phyloP scores from a whole-genome alignment of 1,140 invertebrate species.

The Orius insidiosus region DNA sequence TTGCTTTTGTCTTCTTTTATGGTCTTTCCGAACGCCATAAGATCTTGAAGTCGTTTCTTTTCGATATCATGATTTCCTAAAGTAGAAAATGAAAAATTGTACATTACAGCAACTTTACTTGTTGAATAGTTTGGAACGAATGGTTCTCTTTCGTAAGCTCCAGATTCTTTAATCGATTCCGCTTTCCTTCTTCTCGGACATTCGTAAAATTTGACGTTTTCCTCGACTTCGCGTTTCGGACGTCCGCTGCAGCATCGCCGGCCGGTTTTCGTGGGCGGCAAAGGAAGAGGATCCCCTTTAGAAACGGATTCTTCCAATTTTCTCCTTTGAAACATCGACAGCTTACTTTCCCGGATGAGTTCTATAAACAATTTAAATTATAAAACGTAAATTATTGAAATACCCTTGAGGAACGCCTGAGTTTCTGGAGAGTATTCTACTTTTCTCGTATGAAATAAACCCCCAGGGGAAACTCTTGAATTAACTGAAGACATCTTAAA shows the following conservation, averaged over 20 bases:
- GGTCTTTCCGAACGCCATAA: constrained; percentile 29
- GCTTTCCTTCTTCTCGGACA: constrained; percentile 22
- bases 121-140: constrained; percentile 19
- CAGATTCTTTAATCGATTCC: constrained; percentile 22
- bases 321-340: constrained; percentile 29
- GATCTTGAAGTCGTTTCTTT: constrained; percentile 27
- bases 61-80: constrained; percentile 27
- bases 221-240: too few species aligned
- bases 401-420: constrained; percentile 27
- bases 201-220: constrained; percentile 17
- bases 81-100: constrained; percentile 1
- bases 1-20: background rate
- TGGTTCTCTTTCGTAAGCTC: constrained; percentile 28
- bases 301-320: constrained; percentile 25
- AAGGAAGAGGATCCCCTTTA: constrained; percentile 26
- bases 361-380: constrained; percentile 20
- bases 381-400: constrained; percentile 3
- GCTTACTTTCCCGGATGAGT: constrained; percentile 30
- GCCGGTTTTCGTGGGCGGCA: constrained; percentile 11
- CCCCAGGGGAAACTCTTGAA: constrained; percentile 16
- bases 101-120: background rate
- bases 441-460: constrained; percentile 26
- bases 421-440: constrained; percentile 29
- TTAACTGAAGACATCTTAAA: too few species aligned
- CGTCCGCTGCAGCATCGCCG: background rate